These are phyloP conservation scores for Callipepla californica DNA, from an alignment of 2,113 vertebrate genomes.

Conservation along the genomic window DNA sequence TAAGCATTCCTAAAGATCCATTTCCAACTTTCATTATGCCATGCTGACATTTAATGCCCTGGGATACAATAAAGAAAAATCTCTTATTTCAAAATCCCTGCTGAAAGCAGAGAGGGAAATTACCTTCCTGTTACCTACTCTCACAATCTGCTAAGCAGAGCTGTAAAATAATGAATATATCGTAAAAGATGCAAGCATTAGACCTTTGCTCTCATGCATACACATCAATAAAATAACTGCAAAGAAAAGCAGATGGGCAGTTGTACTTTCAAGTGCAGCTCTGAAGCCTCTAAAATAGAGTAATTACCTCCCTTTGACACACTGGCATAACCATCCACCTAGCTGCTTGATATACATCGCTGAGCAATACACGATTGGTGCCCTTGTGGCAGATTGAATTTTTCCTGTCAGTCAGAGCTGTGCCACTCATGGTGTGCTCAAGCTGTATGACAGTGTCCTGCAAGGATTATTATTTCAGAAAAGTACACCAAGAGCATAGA, in stretches of 20 bases:
- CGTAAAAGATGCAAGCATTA: background rate
- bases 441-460: background rate
- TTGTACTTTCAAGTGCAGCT: background rate
- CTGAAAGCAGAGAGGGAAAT: background rate
- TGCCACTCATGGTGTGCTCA: background rate
- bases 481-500: background rate
- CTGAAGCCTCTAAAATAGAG: background rate
- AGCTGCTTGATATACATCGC: background rate
- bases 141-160: background rate
- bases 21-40: background rate
- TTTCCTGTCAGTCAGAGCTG: background rate
- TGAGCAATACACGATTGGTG: background rate
- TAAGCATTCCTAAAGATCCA: slow-evolving; percentile 24
- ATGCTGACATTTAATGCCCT: background rate
- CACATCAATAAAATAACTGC: slow-evolving; percentile 2
- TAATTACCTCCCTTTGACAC: background rate
- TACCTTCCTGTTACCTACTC: background rate
- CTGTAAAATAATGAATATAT: slow-evolving; percentile 32
- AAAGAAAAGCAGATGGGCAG: slow-evolving; percentile 16
- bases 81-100: slow-evolving; percentile 1
- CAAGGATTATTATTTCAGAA: background rate
- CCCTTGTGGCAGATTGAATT: background rate
- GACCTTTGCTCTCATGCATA: background rate
- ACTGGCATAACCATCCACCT: background rate
- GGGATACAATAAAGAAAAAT: background rate